Conservation (phyloP, 64 coral and sea anemone species). For the Actinia tenebrosa region DNA sequence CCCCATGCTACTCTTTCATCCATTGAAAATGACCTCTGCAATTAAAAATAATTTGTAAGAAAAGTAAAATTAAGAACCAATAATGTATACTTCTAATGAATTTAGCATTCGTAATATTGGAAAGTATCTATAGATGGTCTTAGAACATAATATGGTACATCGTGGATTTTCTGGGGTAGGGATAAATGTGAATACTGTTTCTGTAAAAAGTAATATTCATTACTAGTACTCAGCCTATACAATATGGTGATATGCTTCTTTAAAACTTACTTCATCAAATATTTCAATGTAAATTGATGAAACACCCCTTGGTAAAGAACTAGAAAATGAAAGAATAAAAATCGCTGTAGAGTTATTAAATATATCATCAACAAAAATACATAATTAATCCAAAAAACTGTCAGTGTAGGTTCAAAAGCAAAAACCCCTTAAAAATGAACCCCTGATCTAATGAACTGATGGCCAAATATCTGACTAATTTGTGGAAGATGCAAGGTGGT, state of each 20-base stretch:
- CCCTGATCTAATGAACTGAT: too few relatives aligned
- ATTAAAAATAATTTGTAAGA: background rate
- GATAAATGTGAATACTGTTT: background rate
- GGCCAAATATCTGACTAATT: too few relatives aligned
- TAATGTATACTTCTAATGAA: background rate
- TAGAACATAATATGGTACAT: too few relatives aligned
- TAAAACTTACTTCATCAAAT: slow-evolving; percentile 86
- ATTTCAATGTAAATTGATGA: slow-evolving; percentile 80
- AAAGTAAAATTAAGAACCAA: background rate
- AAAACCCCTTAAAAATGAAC: too few relatives aligned
- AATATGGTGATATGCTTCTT: background rate
- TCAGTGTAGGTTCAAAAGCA: too few relatives aligned
- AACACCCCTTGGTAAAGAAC: slow-evolving; percentile 41
- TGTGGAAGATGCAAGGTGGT: too few relatives aligned
- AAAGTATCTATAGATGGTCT: background rate
- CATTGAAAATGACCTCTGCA: slow-evolving; percentile 84
- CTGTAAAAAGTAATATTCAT: too few relatives aligned
- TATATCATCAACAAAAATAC: background rate
- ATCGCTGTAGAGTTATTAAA: background rate
- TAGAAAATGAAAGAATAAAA: slow-evolving; percentile 25
- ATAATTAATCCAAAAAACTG: too few relatives aligned
- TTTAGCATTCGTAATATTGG: background rate
- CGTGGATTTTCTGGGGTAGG: too few relatives aligned
- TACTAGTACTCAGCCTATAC: background rate
- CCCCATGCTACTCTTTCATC: slow-evolving; percentile 97